These are phyloP conservation scores for Drosophila mulleri DNA, from an alignment of 2,888 invertebrate species.

Conservation along the genomic window DNA sequence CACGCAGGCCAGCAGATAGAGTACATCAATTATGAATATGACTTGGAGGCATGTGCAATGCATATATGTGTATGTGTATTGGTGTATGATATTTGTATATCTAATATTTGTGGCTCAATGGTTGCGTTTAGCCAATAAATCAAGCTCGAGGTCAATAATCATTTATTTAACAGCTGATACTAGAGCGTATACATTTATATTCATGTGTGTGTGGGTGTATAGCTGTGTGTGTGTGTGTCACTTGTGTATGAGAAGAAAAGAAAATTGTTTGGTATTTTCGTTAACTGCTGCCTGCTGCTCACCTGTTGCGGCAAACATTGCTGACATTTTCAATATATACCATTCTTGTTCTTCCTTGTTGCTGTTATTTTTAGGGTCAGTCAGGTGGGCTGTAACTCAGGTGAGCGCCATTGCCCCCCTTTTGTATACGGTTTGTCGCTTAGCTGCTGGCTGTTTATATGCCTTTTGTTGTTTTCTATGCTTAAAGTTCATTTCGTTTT, in stretches of 20 bases:
- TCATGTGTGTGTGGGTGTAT: neutral
- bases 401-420: too few species aligned
- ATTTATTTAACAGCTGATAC: conserved; percentile 63
- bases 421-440: conserved; percentile 24
- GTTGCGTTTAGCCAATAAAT: conserved; percentile 63
- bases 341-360: conserved; percentile 20
- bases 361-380: conserved; percentile 20
- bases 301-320: conserved; percentile 70
- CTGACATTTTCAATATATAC: conserved; percentile 52
- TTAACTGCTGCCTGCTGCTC: conserved; percentile 43
- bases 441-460: conserved; percentile 29
- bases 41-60: conserved; percentile 31
- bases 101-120: conserved; percentile 13
- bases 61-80: neutral
- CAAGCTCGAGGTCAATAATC: conserved; percentile 68
- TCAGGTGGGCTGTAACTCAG: neutral
- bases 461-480: conserved; percentile 19
- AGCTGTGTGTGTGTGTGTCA: conserved; percentile 6
- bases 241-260: conserved; percentile 10
- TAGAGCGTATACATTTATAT: neutral
- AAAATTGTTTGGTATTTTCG: conserved; percentile 3
- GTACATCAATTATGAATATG: conserved; percentile 41
- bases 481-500: neutral
- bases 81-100: neutral
- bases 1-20: neutral